Conservation (phyloP, 2,888 invertebrate genomes). For the Ennomos erosarius region DNA sequence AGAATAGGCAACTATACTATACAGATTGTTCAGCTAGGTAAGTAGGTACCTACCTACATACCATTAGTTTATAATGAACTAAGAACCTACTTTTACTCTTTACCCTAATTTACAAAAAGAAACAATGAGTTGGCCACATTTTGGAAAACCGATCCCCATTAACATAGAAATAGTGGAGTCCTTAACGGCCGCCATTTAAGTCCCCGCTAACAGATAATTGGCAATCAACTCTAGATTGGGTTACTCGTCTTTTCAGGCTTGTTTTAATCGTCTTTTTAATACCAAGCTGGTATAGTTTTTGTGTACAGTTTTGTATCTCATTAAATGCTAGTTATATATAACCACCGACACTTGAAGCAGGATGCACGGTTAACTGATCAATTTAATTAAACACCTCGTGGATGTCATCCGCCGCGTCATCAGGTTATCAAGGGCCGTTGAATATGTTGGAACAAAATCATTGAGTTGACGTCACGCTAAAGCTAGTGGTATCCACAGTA, state of each 20-base stretch:
- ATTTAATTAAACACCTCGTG: slow-evolving; percentile 29
- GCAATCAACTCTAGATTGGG: slow-evolving; percentile 5
- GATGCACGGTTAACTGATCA: slow-evolving; percentile 30
- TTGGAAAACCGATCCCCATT: slow-evolving; percentile 4
- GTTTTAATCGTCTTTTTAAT: too few species aligned
- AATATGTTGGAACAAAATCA: slow-evolving; percentile 17
- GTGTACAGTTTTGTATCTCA: not conserved
- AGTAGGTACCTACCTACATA: too few species aligned
- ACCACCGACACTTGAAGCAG: slow-evolving; percentile 9
- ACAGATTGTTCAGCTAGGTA: too few species aligned
- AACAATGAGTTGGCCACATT: not conserved
- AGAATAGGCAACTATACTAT: too few species aligned
- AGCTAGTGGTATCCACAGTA: slow-evolving; percentile 7
- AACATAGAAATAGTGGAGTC: slow-evolving; percentile 3
- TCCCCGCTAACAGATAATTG: slow-evolving; percentile 7
- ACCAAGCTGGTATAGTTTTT: not conserved
- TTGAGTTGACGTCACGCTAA: slow-evolving; percentile 17
- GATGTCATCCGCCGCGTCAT: slow-evolving; percentile 25
- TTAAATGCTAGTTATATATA: not conserved
- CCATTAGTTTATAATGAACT: too few species aligned
- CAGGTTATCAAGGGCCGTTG: slow-evolving; percentile 26
- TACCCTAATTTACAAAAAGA: not conserved
- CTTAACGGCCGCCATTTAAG: not conserved
- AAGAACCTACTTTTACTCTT: not conserved
- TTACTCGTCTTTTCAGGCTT: not conserved